A percentile compares a stretch with the other conserved stretches of the same genome.
Conservation (phyloP, 2,888 invertebrate genomes). For the Drosophila sordidapex region DNA sequence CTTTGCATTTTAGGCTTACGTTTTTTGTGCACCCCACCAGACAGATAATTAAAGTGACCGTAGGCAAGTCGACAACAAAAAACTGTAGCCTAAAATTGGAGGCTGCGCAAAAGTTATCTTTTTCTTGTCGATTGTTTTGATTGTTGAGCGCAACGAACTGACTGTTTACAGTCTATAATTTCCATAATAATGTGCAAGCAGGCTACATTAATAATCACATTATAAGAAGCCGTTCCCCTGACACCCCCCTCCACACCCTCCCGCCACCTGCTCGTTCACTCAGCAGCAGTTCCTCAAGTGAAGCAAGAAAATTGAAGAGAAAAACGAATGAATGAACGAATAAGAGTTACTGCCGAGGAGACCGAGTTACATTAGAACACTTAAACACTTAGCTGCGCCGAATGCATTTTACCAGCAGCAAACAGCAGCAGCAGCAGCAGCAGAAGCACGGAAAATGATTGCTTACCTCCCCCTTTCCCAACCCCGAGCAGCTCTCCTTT, state of each 20-base stretch:
- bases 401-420: constrained; percentile 37
- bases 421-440: constrained; percentile 5
- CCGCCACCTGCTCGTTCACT: no score
- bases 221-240: constrained; percentile 40
- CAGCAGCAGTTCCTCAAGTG: constrained; percentile 27
- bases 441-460: constrained; percentile 21
- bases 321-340: constrained; percentile 15
- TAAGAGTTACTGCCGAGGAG: constrained; percentile 32
- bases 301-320: constrained; percentile 22
- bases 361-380: constrained; percentile 74
- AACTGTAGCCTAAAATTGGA: constrained; percentile 40
- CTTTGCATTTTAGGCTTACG: constrained; percentile 54
- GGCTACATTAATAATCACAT: constrained; percentile 65
- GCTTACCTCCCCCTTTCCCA: not conserved
- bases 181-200: constrained; percentile 56
- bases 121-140: constrained; percentile 37
- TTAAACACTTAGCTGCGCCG: constrained; percentile 70
- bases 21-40: constrained; percentile 30
- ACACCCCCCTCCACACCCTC: no score
- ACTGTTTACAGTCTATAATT: constrained; percentile 63
- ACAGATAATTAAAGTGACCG: constrained; percentile 70
- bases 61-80: constrained; percentile 21
- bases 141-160: constrained; percentile 39
- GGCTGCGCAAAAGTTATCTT: constrained; percentile 2
- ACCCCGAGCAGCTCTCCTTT: not conserved